phyloP scores from a whole-genome alignment of 2,797 vertebrate genomes.

The Sebastolobus alascanus region DNA sequence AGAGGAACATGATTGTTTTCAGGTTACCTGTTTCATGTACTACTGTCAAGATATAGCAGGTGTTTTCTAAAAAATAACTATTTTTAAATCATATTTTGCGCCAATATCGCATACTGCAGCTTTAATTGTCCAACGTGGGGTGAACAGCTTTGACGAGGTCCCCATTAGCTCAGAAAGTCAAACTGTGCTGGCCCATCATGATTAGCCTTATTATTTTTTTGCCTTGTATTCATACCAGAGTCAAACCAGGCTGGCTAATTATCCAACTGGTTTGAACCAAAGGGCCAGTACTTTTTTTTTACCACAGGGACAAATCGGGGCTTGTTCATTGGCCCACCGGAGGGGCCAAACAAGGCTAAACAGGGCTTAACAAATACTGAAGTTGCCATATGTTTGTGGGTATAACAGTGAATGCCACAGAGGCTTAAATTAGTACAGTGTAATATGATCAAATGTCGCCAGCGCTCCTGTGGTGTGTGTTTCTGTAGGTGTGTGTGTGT shows the following conservation, averaged over 20 bases:
- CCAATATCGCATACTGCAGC: no score
- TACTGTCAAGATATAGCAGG: no score
- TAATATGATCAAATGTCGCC: constrained; percentile 68
- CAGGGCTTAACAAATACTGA: constrained; percentile 7
- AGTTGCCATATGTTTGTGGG: constrained; percentile 46
- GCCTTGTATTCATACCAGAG: constrained; percentile 2
- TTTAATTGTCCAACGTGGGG: constrained; percentile 8
- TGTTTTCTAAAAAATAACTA: no score
- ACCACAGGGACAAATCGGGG: constrained; percentile 17
- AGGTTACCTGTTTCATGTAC: no score
- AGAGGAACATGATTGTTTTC: no score
- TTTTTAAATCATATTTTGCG: no score
- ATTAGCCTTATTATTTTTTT: constrained; percentile 30
- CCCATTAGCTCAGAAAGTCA: constrained; percentile 25
- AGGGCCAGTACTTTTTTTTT: constrained; percentile 8
- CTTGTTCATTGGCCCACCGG: constrained; percentile 10
- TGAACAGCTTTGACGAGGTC: constrained; percentile 42
- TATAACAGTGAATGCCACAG: constrained; percentile 17
- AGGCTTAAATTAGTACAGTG: constrained; percentile 75
- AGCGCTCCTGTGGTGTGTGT: constrained; percentile 37
- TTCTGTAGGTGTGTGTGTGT: constrained; percentile 24
- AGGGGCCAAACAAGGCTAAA: constrained; percentile 12
- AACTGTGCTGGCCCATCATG: background rate
- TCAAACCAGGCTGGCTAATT: constrained; percentile 5
- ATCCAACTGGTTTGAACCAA: background rate